Conservation (phyloP, 1,140 invertebrate genomes). For the Galleria mellonella region DNA sequence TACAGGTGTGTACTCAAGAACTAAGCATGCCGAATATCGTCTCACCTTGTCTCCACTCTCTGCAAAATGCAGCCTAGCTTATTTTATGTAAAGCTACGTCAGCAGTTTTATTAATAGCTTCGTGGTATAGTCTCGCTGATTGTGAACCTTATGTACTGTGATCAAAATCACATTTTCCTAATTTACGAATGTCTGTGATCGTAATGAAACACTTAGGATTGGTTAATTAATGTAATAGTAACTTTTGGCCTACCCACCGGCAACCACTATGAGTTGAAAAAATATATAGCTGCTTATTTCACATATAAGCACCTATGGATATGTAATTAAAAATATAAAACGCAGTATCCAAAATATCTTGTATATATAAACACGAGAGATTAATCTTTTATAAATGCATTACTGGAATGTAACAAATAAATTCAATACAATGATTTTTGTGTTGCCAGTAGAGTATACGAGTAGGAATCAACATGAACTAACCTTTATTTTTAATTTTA, state of each 20-base stretch:
- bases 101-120: conserved; percentile 36
- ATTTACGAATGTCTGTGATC: conserved; percentile 67
- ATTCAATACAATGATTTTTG: not conserved
- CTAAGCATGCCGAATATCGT: conserved; percentile 32
- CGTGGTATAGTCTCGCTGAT: conserved; percentile 32
- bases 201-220: conserved; percentile 46
- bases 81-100: conserved; percentile 39
- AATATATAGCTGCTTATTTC: conserved; percentile 22
- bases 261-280: conserved; percentile 21
- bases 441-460: not conserved
- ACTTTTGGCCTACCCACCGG: conserved; percentile 62
- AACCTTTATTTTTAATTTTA: no score
- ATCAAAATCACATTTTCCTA: conserved; percentile 56
- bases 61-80: conserved; percentile 27
- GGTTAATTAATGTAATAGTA: conserved; percentile 27
- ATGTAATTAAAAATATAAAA: no score
- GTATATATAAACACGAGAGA: no score
- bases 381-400: no score
- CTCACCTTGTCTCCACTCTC: no score
- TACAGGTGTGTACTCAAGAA: conserved; percentile 73
- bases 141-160: conserved; percentile 41
- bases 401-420: no score
- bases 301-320: not conserved
- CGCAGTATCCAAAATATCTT: no score
- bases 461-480: no score